These are phyloP conservation scores for Zaprionus lachaisei DNA, from an alignment of 1,140 invertebrate species.

Conservation along the genomic window DNA sequence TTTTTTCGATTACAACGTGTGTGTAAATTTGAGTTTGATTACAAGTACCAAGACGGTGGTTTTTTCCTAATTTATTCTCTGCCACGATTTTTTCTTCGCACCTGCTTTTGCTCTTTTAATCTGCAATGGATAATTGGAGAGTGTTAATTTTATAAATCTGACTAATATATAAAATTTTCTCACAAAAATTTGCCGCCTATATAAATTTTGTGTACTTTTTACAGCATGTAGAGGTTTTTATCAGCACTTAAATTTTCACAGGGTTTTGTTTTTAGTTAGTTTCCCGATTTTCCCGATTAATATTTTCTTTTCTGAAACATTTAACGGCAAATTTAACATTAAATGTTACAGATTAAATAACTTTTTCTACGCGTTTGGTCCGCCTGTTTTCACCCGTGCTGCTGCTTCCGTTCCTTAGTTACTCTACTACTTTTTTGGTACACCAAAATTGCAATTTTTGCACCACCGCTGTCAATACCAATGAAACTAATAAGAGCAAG, in stretches of 20 bases:
- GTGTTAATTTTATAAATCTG: conserved; percentile 8
- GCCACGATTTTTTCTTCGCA: conserved; percentile 4
- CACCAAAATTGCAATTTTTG: conserved; percentile 84
- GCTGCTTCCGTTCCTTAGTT: conserved; percentile 42
- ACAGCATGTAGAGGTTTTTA: conserved; percentile 4
- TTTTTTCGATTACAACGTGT: neutral
- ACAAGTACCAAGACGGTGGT: conserved; percentile 18
- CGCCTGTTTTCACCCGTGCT: conserved; percentile 32
- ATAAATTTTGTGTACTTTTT: conserved; percentile 11
- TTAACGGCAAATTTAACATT: conserved; percentile 12
- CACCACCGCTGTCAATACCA: conserved; percentile 67
- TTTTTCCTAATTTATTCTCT: neutral
- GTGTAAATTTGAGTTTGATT: conserved; percentile 3
- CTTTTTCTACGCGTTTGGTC: conserved; percentile 30
- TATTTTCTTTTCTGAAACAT: conserved; percentile 8
- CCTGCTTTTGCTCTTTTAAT: conserved; percentile 14
- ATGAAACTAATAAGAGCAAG: conserved; percentile 60
- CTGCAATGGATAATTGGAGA: conserved; percentile 2
- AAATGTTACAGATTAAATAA: conserved; percentile 10
- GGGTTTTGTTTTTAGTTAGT: neutral
- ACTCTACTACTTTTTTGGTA: conserved; percentile 80
- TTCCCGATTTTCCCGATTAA: neutral
- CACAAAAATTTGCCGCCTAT: conserved; percentile 1
- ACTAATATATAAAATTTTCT: neutral
- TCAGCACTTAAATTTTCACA: conserved; percentile 13